These are phyloP conservation scores for Diachrysia chrysitis DNA, from an alignment of 2,888 invertebrate genomes.

Conservation along the genomic window DNA sequence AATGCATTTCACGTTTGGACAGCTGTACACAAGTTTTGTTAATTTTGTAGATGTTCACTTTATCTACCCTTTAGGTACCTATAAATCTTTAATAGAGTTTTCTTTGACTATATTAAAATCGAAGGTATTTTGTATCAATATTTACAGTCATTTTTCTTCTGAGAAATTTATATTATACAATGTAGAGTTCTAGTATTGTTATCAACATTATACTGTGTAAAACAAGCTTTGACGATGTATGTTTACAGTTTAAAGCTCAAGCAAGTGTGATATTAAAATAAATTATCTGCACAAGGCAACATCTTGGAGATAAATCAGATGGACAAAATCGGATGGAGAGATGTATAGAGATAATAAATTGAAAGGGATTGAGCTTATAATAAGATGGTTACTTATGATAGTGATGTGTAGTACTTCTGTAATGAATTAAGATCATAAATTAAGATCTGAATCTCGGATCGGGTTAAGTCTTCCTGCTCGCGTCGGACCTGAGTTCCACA, in stretches of 20 bases:
- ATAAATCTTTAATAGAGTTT: conserved; percentile 1
- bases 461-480: too few relatives aligned
- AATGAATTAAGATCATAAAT: not conserved
- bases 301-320: conserved; percentile 30
- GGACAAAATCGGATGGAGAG: conserved; percentile 14
- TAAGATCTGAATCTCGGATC: too few relatives aligned
- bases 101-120: conserved; percentile 3
- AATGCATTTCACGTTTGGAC: conserved; percentile 57
- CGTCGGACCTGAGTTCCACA: too few relatives aligned
- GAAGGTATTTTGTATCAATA: conserved; percentile 33
- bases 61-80: conserved; percentile 4
- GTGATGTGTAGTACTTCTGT: not conserved
- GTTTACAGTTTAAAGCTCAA: conserved; percentile 30
- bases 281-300: conserved; percentile 36
- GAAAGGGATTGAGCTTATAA: conserved; percentile 13
- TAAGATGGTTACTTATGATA: conserved; percentile 1
- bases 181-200: conserved; percentile 16
- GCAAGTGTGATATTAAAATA: conserved; percentile 52
- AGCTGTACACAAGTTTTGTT: conserved; percentile 19
- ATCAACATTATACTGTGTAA: conserved; percentile 17
- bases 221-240: conserved; percentile 22
- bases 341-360: conserved; percentile 40
- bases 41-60: conserved; percentile 27
- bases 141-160: conserved; percentile 25
- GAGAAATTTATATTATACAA: conserved; percentile 11